phyloP scores from a whole-genome alignment of 2,888 invertebrate species.

The Calameuta filiformis region DNA sequence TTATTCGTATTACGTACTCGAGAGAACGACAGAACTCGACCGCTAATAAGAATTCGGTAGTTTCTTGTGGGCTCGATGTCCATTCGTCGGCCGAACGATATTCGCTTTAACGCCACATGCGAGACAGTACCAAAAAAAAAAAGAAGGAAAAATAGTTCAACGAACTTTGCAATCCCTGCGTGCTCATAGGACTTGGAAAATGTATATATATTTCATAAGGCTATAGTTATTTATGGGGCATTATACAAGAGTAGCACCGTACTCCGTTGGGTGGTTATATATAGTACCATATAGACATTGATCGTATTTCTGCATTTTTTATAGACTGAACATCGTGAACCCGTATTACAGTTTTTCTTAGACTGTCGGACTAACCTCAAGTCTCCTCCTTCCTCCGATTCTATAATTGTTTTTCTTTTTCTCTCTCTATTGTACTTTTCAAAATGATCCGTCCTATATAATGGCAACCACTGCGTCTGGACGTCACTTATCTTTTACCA shows the following conservation, averaged over 20 bases:
- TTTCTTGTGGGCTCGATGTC: conserved; percentile 21
- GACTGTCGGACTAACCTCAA: neutral
- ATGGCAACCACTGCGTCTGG: conserved; percentile 12
- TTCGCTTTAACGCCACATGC: neutral
- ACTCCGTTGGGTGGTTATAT: neutral
- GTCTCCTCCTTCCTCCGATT: neutral
- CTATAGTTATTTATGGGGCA: neutral
- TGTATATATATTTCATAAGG: neutral
- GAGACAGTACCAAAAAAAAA: neutral
- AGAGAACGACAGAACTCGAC: conserved; percentile 3
- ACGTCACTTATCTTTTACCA: conserved; percentile 30
- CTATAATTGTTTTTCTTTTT: neutral
- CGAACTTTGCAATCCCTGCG: neutral
- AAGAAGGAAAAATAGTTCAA: neutral
- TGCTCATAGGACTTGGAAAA: neutral
- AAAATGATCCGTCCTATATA: too few species aligned
- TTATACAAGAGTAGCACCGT: neutral
- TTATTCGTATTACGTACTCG: neutral
- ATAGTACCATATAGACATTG: neutral
- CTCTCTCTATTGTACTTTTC: too few species aligned
- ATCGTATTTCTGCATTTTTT: neutral
- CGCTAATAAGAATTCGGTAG: conserved; percentile 36
- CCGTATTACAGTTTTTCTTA: neutral
- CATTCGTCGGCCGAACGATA: neutral
- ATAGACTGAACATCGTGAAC: neutral